phyloP scores from a whole-genome alignment of 1,140 invertebrate genomes.

The Phocides pigmalion region DNA sequence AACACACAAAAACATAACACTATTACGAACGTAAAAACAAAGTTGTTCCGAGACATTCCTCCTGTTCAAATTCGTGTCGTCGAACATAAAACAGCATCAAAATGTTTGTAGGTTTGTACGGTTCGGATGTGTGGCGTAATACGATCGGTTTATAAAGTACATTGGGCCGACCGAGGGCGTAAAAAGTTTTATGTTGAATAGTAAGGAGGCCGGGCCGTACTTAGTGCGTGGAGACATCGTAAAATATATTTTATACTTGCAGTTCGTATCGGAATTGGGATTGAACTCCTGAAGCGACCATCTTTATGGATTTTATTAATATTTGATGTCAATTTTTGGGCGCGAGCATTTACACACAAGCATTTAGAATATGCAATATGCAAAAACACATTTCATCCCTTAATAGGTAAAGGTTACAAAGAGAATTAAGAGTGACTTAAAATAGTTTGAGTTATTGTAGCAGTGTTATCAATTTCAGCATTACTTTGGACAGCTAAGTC shows the following conservation, averaged over 20 bases:
- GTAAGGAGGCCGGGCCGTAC: slow-evolving; percentile 27
- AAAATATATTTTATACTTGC: slow-evolving; percentile 43
- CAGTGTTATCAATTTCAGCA: too few relatives aligned
- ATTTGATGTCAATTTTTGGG: not conserved
- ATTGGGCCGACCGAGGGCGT: not conserved
- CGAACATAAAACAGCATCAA: slow-evolving; percentile 4
- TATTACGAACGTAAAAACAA: too few relatives aligned
- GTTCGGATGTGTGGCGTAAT: not conserved
- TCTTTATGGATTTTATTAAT: slow-evolving; percentile 29
- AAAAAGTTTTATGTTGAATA: slow-evolving; percentile 34
- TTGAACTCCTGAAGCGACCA: slow-evolving; percentile 21
- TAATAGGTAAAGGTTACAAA: too few relatives aligned
- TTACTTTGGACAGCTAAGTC: too few relatives aligned
- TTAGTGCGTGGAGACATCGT: slow-evolving; percentile 36
- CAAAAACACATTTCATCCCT: too few relatives aligned
- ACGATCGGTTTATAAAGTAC: slow-evolving; percentile 9
- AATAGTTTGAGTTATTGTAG: too few relatives aligned
- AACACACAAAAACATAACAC: too few relatives aligned
- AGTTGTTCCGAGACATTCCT: not conserved
- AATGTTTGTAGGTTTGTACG: not conserved
- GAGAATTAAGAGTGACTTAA: too few relatives aligned
- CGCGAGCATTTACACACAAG: not conserved
- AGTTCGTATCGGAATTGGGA: slow-evolving; percentile 30
- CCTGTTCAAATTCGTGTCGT: not conserved
- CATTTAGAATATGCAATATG: not conserved